Conservation (phyloP, 2,888 invertebrate species). For the Ptychoptera albimana region DNA sequence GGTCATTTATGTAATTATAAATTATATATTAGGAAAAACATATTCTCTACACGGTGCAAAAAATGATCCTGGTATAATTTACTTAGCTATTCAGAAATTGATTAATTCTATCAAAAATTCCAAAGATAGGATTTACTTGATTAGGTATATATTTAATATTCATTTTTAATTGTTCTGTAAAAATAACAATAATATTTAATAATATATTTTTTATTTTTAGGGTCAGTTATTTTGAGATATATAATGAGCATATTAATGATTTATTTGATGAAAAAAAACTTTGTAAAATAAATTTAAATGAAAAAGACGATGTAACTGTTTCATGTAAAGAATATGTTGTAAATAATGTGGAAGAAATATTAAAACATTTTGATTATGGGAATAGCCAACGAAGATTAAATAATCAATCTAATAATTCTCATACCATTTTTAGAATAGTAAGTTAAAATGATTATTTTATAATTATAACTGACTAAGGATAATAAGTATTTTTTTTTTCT, state of each 20-base stretch:
- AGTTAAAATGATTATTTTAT: too few relatives aligned
- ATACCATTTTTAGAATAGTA: constrained; percentile 66
- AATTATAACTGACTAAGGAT: too few relatives aligned
- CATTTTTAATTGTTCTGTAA: too few relatives aligned
- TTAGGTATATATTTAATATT: constrained; percentile 33
- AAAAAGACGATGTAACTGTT: constrained; percentile 40
- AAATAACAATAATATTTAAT: too few relatives aligned
- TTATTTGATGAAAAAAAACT: constrained; percentile 43
- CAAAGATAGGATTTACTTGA: constrained; percentile 52
- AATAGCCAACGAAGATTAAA: constrained; percentile 62
- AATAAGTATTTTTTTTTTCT: too few relatives aligned
- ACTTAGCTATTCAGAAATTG: constrained; percentile 50
- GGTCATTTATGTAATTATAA: background rate
- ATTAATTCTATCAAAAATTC: constrained; percentile 47
- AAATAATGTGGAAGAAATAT: constrained; percentile 42
- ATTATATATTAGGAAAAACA: constrained; percentile 40
- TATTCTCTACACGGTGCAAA: constrained; percentile 66
- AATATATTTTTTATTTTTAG: constrained; percentile 19
- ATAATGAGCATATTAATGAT: constrained; percentile 71
- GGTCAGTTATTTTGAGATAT: constrained; percentile 76
- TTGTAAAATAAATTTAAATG: constrained; percentile 45
- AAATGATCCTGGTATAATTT: constrained; percentile 56
- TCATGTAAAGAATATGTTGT: constrained; percentile 48
- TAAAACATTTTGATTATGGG: constrained; percentile 42
- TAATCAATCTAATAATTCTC: constrained; percentile 74